Conservation (phyloP, 2,113 vertebrate genomes). For the Atherinomorus stipes region DNA sequence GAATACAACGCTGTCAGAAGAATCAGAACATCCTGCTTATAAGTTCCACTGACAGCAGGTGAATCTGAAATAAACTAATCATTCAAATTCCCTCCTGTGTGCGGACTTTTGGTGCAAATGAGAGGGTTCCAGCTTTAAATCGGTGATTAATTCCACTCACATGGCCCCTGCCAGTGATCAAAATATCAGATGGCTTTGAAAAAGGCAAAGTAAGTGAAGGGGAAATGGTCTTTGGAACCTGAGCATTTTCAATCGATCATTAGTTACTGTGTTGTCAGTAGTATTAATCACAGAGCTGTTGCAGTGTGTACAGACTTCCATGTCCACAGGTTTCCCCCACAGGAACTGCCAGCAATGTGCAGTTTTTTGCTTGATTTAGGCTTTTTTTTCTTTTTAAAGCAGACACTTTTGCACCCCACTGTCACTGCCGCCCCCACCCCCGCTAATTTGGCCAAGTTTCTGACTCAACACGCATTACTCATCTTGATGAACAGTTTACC, state of each 20-base stretch:
- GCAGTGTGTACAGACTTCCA: constrained; percentile 49
- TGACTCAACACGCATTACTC: constrained; percentile 24
- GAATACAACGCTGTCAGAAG: constrained; percentile 16
- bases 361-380: constrained; percentile 24
- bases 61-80: constrained; percentile 46
- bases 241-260: constrained; percentile 83
- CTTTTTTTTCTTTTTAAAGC: neutral
- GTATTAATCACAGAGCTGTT: constrained; percentile 81
- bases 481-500: constrained; percentile 35
- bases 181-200: constrained; percentile 82
- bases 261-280: constrained; percentile 80
- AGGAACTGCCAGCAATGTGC: constrained; percentile 14
- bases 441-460: constrained; percentile 29
- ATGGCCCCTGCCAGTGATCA: constrained; percentile 78
- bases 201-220: constrained; percentile 84
- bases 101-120: constrained; percentile 57
- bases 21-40: constrained; percentile 15
- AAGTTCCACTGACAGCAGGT: constrained; percentile 27
- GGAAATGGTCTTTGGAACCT: constrained; percentile 83
- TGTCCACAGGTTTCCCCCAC: constrained; percentile 43
- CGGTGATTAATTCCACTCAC: constrained; percentile 80
- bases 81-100: constrained; percentile 34
- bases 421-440: neutral
- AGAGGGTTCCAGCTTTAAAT: constrained; percentile 65
- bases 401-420: constrained; percentile 7